Conservation (phyloP, 2,888 invertebrate species). For the Caenorhabditis sp. region DNA sequence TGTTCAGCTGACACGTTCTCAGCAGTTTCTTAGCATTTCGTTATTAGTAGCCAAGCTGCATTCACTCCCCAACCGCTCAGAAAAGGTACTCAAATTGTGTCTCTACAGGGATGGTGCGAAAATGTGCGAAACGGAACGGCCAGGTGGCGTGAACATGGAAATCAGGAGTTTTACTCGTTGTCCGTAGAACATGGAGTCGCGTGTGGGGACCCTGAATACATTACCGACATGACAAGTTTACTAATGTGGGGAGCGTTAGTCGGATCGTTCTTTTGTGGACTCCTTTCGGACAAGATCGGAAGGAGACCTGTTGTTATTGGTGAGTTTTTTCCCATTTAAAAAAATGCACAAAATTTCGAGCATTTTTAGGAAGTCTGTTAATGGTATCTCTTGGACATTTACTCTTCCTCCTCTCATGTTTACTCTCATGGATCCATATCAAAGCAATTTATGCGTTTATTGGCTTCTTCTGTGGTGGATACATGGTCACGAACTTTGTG, state of each 20-base stretch:
- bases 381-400: conserved; percentile 58
- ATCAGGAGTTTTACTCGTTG: conserved; percentile 39
- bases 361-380: conserved; percentile 63
- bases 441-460: background rate
- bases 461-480: conserved; percentile 55
- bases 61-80: too few relatives aligned
- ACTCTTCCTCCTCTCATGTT: conserved; percentile 23
- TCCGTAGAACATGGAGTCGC: conserved; percentile 20
- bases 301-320: conserved; percentile 72
- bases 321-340: conserved; percentile 17
- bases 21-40: too few relatives aligned
- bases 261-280: conserved; percentile 74
- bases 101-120: conserved; percentile 30
- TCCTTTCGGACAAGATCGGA: conserved; percentile 75
- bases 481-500: conserved; percentile 73
- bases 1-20: too few relatives aligned
- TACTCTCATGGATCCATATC: conserved; percentile 11
- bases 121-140: background rate
- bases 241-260: conserved; percentile 75
- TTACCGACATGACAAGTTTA: conserved; percentile 59
- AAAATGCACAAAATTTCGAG: background rate
- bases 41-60: too few relatives aligned
- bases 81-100: too few relatives aligned
- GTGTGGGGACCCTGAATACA: conserved; percentile 30
- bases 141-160: background rate